A percentile compares a stretch with the other conserved stretches of the same genome.
Evolutionary conservation across 2,113 vertebrate species (phyloP).

Genomic region (Gadus macrocephalus): DNA sequence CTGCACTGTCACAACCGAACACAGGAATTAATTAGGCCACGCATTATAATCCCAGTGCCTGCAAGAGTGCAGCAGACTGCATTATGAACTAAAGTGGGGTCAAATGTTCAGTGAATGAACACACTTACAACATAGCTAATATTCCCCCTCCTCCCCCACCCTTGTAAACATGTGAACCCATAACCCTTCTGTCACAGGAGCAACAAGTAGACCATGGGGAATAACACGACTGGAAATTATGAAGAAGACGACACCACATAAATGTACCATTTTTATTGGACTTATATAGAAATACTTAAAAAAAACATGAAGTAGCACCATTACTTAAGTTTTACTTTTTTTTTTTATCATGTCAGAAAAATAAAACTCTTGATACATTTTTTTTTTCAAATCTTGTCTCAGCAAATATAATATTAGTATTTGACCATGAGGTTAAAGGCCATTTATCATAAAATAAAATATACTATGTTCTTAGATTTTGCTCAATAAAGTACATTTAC

Average conservation of each 20-base stretch:
- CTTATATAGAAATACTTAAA: slow-evolving; percentile 99
- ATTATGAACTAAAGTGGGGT: slow-evolving; percentile 18
- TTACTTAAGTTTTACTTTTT: slow-evolving; percentile 93
- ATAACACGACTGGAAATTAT: slow-evolving; percentile 26
- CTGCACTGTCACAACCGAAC: background rate
- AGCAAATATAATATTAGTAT: slow-evolving; percentile 99
- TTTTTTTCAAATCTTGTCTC: slow-evolving; percentile 96
- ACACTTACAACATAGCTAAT: background rate
- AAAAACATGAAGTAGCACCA: slow-evolving; percentile 99
- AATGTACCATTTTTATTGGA: slow-evolving; percentile 94
- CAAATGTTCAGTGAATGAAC: slow-evolving; percentile 24
- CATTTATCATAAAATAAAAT: slow-evolving; percentile 99
- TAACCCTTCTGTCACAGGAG: background rate
- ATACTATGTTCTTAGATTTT: slow-evolving; percentile 99
- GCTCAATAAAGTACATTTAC: slow-evolving; percentile 99
- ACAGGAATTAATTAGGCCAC: slow-evolving; percentile 32
- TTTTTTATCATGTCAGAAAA: slow-evolving; percentile 98
- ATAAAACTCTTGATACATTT: slow-evolving; percentile 99
- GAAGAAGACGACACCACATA: slow-evolving; percentile 56
- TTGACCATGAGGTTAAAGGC: slow-evolving; percentile 99
- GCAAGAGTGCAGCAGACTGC: slow-evolving; percentile 4
- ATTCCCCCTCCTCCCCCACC: no score
- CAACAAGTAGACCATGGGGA: background rate
- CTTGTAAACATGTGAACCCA: background rate
- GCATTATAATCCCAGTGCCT: slow-evolving; percentile 19